Conservation (phyloP, 2,113 vertebrate species). For the Mirounga angustirostris region DNA sequence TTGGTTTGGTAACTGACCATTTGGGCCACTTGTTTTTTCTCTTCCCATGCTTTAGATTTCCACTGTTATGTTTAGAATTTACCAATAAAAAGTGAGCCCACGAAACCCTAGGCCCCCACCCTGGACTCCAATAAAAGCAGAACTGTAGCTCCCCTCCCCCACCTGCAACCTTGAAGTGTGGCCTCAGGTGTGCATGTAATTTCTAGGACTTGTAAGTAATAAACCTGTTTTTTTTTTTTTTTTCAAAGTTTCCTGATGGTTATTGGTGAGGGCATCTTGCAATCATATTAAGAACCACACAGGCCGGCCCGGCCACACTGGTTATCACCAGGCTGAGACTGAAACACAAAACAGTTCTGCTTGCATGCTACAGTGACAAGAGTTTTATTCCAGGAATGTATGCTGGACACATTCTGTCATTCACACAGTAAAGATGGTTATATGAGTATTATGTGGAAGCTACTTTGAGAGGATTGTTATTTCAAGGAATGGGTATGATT, state of each 20-base stretch:
- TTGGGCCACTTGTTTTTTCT: neutral
- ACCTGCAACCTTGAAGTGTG: neutral
- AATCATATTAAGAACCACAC: neutral
- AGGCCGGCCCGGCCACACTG: neutral
- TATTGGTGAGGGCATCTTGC: neutral
- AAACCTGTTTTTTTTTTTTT: neutral
- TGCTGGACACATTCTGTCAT: neutral
- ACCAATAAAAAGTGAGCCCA: neutral
- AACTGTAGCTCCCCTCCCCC: neutral
- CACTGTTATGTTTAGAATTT: neutral
- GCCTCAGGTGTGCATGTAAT: neutral
- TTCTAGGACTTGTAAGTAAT: neutral
- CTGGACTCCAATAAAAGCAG: neutral
- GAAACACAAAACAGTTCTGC: neutral
- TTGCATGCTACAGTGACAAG: neutral
- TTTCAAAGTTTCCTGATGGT: neutral
- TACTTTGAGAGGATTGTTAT: neutral
- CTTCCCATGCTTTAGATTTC: neutral
- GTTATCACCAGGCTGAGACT: neutral
- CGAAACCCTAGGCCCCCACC: neutral
- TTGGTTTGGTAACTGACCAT: neutral
- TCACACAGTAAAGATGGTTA: neutral
- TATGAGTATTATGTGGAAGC: neutral
- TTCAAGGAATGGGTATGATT: neutral
- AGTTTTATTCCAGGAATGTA: neutral